Evolutionary conservation across 2,113 vertebrate species (phyloP).

Genomic region (Pteropus alecto): DNA sequence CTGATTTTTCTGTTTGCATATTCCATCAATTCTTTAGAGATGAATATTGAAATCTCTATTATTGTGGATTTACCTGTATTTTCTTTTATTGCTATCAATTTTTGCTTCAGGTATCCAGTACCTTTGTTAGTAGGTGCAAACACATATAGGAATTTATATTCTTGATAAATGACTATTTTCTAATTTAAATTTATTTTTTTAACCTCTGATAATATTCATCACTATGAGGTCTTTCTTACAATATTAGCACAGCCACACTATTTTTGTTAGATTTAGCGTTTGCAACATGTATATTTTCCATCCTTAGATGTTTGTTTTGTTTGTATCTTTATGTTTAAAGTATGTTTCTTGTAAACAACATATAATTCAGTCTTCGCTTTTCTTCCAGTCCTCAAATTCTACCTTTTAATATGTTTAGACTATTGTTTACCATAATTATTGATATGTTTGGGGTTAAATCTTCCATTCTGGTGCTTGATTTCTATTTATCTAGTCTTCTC

Average conservation of each 20-base stretch:
- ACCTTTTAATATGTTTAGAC: neutral
- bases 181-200: neutral
- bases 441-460: neutral
- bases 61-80: neutral
- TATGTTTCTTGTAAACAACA: neutral
- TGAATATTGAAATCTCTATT: neutral
- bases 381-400: neutral
- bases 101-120: constrained; percentile 11
- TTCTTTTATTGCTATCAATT: neutral
- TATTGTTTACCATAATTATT: neutral
- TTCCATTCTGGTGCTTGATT: neutral
- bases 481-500: neutral
- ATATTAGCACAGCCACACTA: neutral
- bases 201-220: neutral
- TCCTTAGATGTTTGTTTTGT: neutral
- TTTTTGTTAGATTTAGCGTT: neutral
- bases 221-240: neutral
- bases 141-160: neutral
- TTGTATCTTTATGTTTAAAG: constrained; percentile 23
- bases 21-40: neutral
- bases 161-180: neutral
- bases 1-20: neutral
- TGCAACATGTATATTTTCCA: neutral
- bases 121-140: neutral
- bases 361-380: neutral